Conservation (phyloP, 1,140 invertebrate genomes). For the Stegodyphus dumicola region DNA sequence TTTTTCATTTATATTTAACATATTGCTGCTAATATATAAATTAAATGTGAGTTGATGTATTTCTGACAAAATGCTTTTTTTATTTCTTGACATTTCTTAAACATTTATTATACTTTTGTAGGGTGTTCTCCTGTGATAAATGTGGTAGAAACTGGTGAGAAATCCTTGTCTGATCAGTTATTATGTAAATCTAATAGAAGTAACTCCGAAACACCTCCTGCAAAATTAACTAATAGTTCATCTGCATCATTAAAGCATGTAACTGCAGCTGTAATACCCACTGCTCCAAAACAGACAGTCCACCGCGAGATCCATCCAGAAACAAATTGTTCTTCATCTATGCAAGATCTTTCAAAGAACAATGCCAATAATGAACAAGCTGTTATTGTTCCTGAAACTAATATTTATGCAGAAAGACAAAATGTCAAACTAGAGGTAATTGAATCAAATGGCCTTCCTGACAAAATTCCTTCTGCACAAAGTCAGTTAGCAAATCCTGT, state of each 20-base stretch:
- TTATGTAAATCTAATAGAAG: constrained; percentile 18
- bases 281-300: constrained; percentile 48
- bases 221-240: constrained; percentile 7
- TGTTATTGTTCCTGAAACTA: neutral
- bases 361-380: neutral
- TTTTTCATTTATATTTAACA: neutral
- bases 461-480: neutral
- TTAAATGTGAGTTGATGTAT: too few relatives aligned
- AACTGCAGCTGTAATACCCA: constrained; percentile 53
- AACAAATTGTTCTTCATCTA: neutral
- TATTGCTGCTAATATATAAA: too few relatives aligned
- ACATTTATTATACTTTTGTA: constrained; percentile 4
- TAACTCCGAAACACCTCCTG: neutral
- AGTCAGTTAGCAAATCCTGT: constrained; percentile 5
- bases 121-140: constrained; percentile 49
- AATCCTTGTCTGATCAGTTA: neutral
- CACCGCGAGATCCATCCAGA: constrained; percentile 19
- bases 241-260: constrained; percentile 31
- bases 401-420: neutral
- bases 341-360: constrained; percentile 17
- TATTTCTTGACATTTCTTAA: too few relatives aligned
- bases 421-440: constrained; percentile 29
- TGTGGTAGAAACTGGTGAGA: constrained; percentile 1
- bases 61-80: too few relatives aligned
- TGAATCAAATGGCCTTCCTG: constrained; percentile 1